Percentiles rank a stretch among this genome's conserved stretches.
Evolutionary conservation across 2,797 vertebrate genomes (phyloP).

Genomic region (Leptatherina wallacei): DNA sequence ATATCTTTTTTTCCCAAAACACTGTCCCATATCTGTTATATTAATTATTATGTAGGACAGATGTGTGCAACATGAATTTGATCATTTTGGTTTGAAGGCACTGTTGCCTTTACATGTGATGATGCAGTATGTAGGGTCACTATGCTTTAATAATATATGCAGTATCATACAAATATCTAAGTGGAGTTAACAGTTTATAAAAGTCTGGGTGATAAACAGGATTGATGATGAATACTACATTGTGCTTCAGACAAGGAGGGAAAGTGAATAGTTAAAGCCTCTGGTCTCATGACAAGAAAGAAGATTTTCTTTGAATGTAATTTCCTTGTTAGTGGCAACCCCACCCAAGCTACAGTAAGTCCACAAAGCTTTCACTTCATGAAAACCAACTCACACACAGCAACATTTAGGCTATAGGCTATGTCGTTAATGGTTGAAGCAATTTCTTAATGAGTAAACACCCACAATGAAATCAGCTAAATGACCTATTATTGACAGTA

Average conservation of each 20-base stretch:
- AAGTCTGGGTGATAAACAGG: constrained; percentile 4
- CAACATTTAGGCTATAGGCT: constrained; percentile 12
- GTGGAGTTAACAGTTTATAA: background rate
- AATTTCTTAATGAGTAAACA: background rate
- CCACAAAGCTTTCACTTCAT: constrained; percentile 50
- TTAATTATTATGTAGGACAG: constrained; percentile 2
- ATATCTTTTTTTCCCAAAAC: background rate
- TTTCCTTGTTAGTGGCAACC: constrained; percentile 30
- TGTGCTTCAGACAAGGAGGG: constrained; percentile 19
- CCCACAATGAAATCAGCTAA: constrained; percentile 2
- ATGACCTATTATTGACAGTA: background rate
- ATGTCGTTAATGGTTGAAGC: constrained; percentile 27
- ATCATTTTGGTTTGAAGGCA: background rate
- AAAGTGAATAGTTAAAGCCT: constrained; percentile 25
- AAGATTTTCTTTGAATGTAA: constrained; percentile 40
- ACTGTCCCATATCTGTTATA: background rate
- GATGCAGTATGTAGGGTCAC: background rate
- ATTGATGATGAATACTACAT: constrained; percentile 25
- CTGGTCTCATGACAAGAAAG: constrained; percentile 63
- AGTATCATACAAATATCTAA: background rate
- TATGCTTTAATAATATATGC: background rate
- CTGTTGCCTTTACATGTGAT: background rate
- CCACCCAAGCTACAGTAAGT: background rate
- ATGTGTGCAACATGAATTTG: background rate
- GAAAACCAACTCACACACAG: constrained; percentile 18